These are phyloP conservation scores for Drosophila maculinotata DNA, from an alignment of 2,888 invertebrate species.

Conservation along the genomic window DNA sequence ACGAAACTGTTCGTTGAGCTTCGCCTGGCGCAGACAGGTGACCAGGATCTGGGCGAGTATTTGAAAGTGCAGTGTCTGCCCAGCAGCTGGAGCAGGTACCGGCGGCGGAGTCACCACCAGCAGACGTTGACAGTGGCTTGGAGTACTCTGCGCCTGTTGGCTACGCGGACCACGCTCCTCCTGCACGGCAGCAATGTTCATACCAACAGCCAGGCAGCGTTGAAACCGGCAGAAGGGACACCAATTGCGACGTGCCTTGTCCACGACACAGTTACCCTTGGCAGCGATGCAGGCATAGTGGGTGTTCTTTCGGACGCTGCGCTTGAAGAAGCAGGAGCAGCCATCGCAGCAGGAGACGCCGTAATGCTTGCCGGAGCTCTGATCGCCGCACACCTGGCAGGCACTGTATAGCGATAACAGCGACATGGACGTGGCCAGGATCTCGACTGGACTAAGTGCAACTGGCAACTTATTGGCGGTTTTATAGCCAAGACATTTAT, in stretches of 20 bases:
- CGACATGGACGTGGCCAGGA: slow-evolving; percentile 48
- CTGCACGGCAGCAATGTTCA: slow-evolving; percentile 93
- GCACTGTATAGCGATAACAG: slow-evolving; percentile 34
- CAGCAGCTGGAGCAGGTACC: slow-evolving; percentile 12
- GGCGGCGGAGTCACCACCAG: slow-evolving; percentile 4
- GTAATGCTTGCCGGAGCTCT: slow-evolving; percentile 93
- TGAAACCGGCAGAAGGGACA: slow-evolving; percentile 93
- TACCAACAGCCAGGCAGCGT: slow-evolving; percentile 90
- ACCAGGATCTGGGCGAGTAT: slow-evolving; percentile 87
- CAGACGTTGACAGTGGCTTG: slow-evolving; percentile 8
- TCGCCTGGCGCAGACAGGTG: slow-evolving; percentile 86
- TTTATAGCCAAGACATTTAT: slow-evolving; percentile 53
- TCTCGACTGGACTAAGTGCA: slow-evolving; percentile 29
- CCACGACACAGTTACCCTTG: slow-evolving; percentile 90
- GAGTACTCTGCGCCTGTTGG: slow-evolving; percentile 36
- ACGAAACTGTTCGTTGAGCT: slow-evolving; percentile 86
- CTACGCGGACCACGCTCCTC: slow-evolving; percentile 92
- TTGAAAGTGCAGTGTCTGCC: slow-evolving; percentile 85
- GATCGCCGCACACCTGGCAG: slow-evolving; percentile 93
- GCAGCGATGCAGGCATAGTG: slow-evolving; percentile 92
- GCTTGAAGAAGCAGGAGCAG: slow-evolving; percentile 95
- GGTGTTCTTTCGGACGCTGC: slow-evolving; percentile 91
- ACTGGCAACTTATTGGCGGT: slow-evolving; percentile 39
- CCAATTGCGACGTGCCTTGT: slow-evolving; percentile 94
- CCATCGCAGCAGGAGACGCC: slow-evolving; percentile 95